These are phyloP conservation scores for Tetragnatha versicolor DNA, from an alignment of 1,140 invertebrate genomes.

Conservation along the genomic window DNA sequence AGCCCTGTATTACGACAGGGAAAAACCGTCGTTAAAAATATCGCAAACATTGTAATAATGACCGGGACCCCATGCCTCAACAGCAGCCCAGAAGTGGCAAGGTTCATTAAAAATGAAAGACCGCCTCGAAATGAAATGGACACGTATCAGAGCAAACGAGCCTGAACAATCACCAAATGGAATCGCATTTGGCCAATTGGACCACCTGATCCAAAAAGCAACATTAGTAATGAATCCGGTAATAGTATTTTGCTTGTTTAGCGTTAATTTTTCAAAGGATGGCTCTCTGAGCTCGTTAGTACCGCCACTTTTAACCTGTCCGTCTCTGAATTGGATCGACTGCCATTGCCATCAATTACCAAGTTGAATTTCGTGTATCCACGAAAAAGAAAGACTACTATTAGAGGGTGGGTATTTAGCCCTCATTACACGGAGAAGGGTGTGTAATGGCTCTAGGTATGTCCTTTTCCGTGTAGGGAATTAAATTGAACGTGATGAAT, in stretches of 20 bases:
- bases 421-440: background rate
- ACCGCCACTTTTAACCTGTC: too few relatives aligned
- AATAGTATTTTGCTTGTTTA: background rate
- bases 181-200: slow-evolving; percentile 38
- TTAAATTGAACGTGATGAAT: slow-evolving; percentile 20
- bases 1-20: background rate
- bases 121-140: slow-evolving; percentile 16
- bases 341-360: too few relatives aligned
- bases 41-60: background rate
- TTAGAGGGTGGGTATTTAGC: background rate
- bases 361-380: too few relatives aligned
- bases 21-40: background rate
- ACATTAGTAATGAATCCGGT: background rate
- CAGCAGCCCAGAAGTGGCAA: background rate
- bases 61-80: background rate
- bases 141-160: slow-evolving; percentile 27
- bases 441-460: background rate
- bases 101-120: slow-evolving; percentile 20
- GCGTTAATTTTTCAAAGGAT: slow-evolving; percentile 15
- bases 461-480: slow-evolving; percentile 16
- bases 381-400: too few relatives aligned
- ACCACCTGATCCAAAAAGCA: slow-evolving; percentile 28
- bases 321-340: too few relatives aligned
- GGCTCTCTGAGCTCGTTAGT: too few relatives aligned
- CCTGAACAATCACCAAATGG: slow-evolving; percentile 25